Percentiles rank a stretch among this genome's conserved stretches.
These are phyloP conservation scores for Bombyx huttoni DNA, from an alignment of 2,888 invertebrate species.

Conservation along the genomic window DNA sequence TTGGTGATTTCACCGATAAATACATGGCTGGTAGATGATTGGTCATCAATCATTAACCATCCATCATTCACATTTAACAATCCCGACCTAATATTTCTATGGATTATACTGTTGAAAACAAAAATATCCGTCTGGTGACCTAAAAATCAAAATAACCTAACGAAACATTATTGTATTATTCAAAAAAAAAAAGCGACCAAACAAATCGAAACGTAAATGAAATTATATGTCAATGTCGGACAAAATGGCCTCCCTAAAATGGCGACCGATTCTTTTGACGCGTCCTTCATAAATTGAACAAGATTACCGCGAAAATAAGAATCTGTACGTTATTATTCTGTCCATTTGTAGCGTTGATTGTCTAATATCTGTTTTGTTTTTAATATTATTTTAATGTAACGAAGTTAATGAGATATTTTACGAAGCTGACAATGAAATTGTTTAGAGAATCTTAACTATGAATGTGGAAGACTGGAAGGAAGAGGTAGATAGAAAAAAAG, in stretches of 20 bases:
- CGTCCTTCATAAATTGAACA: conserved; percentile 33
- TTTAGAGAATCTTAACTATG: too few relatives aligned
- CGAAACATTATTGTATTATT: neutral
- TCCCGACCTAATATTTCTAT: too few relatives aligned
- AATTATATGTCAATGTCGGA: conserved; percentile 55
- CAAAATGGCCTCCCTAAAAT: conserved; percentile 30
- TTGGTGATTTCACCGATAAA: too few relatives aligned
- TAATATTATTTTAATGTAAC: too few relatives aligned
- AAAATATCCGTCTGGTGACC: neutral
- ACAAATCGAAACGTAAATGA: conserved; percentile 40
- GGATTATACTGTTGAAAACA: too few relatives aligned
- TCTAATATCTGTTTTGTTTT: neutral
- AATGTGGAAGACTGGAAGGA: too few relatives aligned
- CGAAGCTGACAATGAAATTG: too few relatives aligned
- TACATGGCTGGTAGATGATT: too few relatives aligned
- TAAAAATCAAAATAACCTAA: conserved; percentile 5
- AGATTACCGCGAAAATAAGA: conserved; percentile 25
- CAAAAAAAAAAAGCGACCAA: neutral
- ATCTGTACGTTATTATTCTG: neutral
- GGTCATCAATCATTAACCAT: too few relatives aligned
- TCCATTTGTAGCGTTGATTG: neutral
- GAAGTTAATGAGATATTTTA: too few relatives aligned
- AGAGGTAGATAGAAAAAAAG: too few relatives aligned
- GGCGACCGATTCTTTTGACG: conserved; percentile 30
- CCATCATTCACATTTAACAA: too few relatives aligned